Evolutionary conservation across 2,797 vertebrate genomes (phyloP), one percentile per base, ranked within the genome.

Genomic region (Clarias fuscus): DNA sequence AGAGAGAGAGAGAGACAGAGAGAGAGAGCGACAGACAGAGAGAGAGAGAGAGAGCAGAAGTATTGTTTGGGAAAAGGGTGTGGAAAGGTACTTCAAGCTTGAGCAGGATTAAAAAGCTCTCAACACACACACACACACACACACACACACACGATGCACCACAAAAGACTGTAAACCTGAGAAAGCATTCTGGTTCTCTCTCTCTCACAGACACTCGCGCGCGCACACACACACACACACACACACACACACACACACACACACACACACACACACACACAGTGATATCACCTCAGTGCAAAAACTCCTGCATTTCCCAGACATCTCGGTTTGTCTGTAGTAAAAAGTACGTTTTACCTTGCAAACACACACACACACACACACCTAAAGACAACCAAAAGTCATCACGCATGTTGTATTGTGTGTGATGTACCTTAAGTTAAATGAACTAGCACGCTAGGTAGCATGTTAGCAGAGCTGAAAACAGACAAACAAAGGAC

Each of bases 31-130:
- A n/a, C 15, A 43, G 14, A 22, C 61, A 71, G 76, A 37, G 80
- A 18, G 53, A 59, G 67, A 18, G 58, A 64, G 72, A 73, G 79
- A 77, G 83, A 86, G 80, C 87, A 43, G 17, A n/a, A n/a, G 53
- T 17, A 33, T 70, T 87, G 86, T 87, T 85, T 87, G 68, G 43
- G 64, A 82, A 88, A 48, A 85, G 78, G 83, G 86, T 85, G 86
- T 84, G 73, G 72, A 86, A 73, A 43, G 59, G 67, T 83, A 65
- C 67, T 43, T 43, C 68, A 10, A 58, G 27, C 53, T 71, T 17
- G 13, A 72, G 37, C 58, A 81, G 59, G 85, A 78, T 81, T 86
- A 72, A 82, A 86, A 82, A 62, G 58, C 40, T 65, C 20, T 86
- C 13, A 56, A 59, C 62, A 84, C 77, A 71, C 71, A 59, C 75